Evolutionary conservation across 2,797 vertebrate genomes (phyloP), one percentile per base, ranked within the genome.

Genomic region (Picus viridis): DNA sequence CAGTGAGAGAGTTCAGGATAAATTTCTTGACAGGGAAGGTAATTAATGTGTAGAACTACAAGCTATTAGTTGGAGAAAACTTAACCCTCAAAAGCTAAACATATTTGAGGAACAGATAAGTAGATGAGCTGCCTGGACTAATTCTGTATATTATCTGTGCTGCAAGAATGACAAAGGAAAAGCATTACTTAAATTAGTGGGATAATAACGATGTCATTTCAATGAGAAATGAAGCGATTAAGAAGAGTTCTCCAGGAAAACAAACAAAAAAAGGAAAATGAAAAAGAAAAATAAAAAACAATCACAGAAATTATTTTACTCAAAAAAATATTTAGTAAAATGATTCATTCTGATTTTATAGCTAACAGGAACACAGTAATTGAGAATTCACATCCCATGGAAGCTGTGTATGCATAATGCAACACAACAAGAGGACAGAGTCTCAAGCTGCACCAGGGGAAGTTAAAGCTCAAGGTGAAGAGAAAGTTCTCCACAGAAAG

Each of bases 31-130:
- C 68, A 67, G 16, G 54, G 47, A 94, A 57, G 32, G 30, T 93
- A 96, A 95, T 86, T 95, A 93, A 88, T 72, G 22, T 85, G 36
- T 58, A 76, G 19, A 76, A 83, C 30, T 93, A 59, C 81, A 85
- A 90, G 63, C 71, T 83, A 88, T 94, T 94, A 95, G 17, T 41
- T 68, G n/a, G 29, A 22, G 39, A 43, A 86, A 83, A 81, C 68
- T 30, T 81, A 93, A 74, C 61, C 43, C 27, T 86, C 36, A 88
- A 87, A 53, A 78, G 51, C 8, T 91, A 62, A 87, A 69, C 27
- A 23, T 41, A 75, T 36, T 32, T 68, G 56, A 65, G 41, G 89
- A 82, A 77, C 32, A 86, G 64, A 18, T 18, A 72, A 13, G 27
- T 62, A 63, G 69, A 85, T 77, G 51, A 77, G 12, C 43, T 87